Base-by-base conservation (phyloP, 2,888 invertebrate species). In the Phymatocera aterrima region DNA sequence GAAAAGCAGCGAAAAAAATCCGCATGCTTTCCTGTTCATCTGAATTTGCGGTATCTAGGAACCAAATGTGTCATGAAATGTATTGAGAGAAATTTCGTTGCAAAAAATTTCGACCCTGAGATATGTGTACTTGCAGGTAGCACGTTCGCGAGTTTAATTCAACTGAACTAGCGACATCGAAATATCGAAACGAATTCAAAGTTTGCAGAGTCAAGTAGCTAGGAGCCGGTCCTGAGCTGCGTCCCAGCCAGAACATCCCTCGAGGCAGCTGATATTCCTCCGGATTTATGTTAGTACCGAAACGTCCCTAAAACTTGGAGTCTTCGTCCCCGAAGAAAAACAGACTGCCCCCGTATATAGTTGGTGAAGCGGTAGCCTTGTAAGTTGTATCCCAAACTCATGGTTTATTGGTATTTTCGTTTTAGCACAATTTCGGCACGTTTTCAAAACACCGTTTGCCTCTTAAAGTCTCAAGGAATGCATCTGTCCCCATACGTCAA, bases 381-480 rank as follows among this genome's bases (percentile, higher is more conserved):
- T 37, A 37, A n/a, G n/a, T n/a, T 18, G 18, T 57, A 75, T 57
- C 75, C 75, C 75, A 43, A 75, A 72, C 48, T 43, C 28, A 21
- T 77, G 74, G 68, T 46, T 31, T 54, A 18, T 37, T 77, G 68
- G 72, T 77, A 79, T 83, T 82, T 83, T 80, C 79, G 80, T 81
- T 81, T 80, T 77, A 79, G 64, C 83, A 82, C 65, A 81, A 83
- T 86, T 87, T 87, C 87, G 88, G 86, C 88, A 87, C 88, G 88
- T 87, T 87, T 86, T 83, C 82, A 85, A 87, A 88, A 87, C 88
- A 88, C 80, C 82, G 80, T 80, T 80, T 40, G 78, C 79, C 83
- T 80, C 82, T 78, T 78, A 79, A n/a, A 80, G 80, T 81, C 83
- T 82, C 83, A 80, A 83, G 80, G 81, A 80, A 78, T 75, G 83